Evolutionary conservation across 2,113 vertebrate genomes (phyloP).

Genomic region (Oncorhynchus mykiss): DNA sequence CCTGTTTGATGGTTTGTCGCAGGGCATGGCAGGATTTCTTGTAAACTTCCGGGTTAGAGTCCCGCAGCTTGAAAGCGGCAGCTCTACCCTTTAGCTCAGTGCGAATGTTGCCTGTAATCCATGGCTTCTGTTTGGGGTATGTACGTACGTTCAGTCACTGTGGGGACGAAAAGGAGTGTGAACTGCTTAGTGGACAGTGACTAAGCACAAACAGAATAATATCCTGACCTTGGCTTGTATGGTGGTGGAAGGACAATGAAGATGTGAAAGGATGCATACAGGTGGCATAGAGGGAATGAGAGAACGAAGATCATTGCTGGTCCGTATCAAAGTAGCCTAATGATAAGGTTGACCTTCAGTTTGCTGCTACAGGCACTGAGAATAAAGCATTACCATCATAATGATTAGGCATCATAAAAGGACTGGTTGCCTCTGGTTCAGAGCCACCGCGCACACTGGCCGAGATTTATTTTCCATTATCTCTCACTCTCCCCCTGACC

Average conservation of each 20-base stretch:
- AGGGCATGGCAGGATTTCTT: no score
- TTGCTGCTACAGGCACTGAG: not conserved
- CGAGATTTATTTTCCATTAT: not conserved
- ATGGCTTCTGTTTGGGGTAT: no score
- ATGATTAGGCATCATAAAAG: not conserved
- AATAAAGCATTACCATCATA: not conserved
- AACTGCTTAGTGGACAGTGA: not conserved
- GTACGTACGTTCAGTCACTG: not conserved
- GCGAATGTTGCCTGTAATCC: no score
- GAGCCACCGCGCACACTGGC: not conserved
- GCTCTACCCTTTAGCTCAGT: no score
- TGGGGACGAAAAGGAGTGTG: not conserved
- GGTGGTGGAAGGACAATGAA: not conserved
- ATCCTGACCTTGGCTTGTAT: conserved; percentile 1
- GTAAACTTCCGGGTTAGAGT: no score
- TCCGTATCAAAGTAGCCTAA: not conserved
- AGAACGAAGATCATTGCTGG: not conserved
- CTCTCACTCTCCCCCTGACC: not conserved
- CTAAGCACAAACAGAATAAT: conserved; percentile 9
- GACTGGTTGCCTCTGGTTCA: not conserved
- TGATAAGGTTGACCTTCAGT: not conserved
- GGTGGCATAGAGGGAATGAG: no score
- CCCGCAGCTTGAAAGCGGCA: no score
- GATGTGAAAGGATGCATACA: not conserved
- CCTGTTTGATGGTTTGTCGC: no score